Evolutionary conservation across 2,888 invertebrate genomes (phyloP), one percentile per base, ranked within the genome.

Genomic region (Drosophila paranaensis): DNA sequence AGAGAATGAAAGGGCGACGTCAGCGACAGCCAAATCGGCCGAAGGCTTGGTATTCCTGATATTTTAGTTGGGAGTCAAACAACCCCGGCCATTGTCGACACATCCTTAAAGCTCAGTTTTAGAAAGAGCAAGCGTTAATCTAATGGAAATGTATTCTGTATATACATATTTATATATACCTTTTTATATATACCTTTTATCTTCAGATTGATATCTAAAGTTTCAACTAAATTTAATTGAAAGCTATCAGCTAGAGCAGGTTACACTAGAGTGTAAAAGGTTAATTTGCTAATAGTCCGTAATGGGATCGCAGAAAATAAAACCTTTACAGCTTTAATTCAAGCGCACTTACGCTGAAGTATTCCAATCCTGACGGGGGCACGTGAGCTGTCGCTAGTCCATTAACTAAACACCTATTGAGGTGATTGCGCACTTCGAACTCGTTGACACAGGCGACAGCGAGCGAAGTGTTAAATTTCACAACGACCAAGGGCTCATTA

Each of bases 361-460:
- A 43, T 56, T 37, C n/a, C 48, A 53, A 35, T 42, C 40, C 42
- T 25, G 48, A 11, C 48, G 30, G 33, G 33, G 43, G 53, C 39
- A 55, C 60, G 56, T 54, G 11, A 51, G 43, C 40, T 50, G 64
- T 40, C 53, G 33, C 69, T 74, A 77, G 57, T 55, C 62, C 54
- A 77, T 77, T 77, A 74, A 61, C 66, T 46, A 57, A 77, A 77
- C 78, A 77, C 71, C 74, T 74, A 57, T 46, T 53, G 42, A 56
- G 60, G 61, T 62, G 61, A 64, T 60, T 50, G 42, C 51, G 48
- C 51, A 62, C 43, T 45, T 69, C 45, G 35, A 55, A 58, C 58
- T 56, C 40, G 51, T 46, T 53, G 48, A 50, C 69, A 62, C 27
- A 45, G 56, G 48, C 50, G 16, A 14, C 35, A 58, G 27, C 53